A percentile compares a stretch with the other conserved stretches of the same genome.
Evolutionary conservation across 2,113 vertebrate species (phyloP).

Genomic region (Noturus placidus): DNA sequence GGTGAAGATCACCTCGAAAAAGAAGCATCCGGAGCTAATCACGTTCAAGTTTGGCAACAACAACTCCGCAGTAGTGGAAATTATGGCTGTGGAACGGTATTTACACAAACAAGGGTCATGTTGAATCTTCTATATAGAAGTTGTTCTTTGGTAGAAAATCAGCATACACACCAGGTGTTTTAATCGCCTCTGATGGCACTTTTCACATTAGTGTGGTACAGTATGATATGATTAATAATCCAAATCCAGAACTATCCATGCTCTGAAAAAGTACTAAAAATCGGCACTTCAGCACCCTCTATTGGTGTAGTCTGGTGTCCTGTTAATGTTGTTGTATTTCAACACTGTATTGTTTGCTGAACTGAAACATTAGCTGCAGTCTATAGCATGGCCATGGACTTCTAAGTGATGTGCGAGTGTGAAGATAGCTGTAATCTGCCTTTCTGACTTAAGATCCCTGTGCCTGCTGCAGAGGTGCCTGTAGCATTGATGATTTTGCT

Average conservation of each 20-base stretch:
- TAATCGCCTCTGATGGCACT: background rate
- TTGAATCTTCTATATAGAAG: background rate
- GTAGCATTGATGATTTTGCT: background rate
- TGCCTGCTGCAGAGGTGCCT: background rate
- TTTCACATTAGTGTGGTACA: background rate
- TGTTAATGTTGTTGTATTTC: background rate
- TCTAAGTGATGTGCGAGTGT: background rate
- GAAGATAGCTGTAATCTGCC: background rate
- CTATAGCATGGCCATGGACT: background rate
- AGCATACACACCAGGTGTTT: background rate
- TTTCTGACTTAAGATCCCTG: background rate
- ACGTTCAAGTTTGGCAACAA: constrained; percentile 98
- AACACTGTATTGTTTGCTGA: background rate
- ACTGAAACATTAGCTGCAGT: background rate
- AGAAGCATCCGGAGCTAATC: constrained; percentile 97
- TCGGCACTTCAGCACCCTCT: background rate
- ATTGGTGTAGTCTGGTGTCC: background rate
- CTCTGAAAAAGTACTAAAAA: background rate
- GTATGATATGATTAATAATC: background rate
- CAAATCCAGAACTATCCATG: background rate
- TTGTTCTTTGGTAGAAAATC: background rate
- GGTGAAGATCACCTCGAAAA: constrained; percentile 99
- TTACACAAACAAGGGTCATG: background rate
- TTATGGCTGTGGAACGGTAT: constrained; percentile 92
- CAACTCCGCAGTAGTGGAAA: constrained; percentile 89